A percentile compares a stretch with the other conserved stretches of the same genome.
These are phyloP conservation scores for Malurus alboscapulatus DNA, from an alignment of 2,113 vertebrate genomes.

Conservation along the genomic window DNA sequence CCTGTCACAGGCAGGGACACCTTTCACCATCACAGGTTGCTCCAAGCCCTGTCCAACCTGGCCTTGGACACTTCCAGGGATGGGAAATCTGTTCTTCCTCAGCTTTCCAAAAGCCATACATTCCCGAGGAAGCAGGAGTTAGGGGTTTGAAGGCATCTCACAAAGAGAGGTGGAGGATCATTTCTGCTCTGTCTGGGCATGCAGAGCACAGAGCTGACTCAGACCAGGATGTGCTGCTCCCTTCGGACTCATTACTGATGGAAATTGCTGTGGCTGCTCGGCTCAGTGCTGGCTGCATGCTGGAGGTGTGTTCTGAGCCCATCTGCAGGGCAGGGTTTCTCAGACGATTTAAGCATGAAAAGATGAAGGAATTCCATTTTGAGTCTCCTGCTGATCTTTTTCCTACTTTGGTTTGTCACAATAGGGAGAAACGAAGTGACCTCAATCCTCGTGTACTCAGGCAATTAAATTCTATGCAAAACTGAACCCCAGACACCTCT, in stretches of 20 bases:
- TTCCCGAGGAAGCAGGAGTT: not conserved
- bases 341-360: not conserved
- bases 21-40: not conserved
- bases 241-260: not conserved
- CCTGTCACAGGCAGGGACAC: not conserved
- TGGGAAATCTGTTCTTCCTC: not conserved
- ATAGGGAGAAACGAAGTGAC: not conserved
- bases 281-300: not conserved
- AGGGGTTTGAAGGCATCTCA: rapidly evolving
- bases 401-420: not conserved
- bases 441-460: not conserved
- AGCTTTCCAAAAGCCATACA: not conserved
- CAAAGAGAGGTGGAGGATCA: not conserved
- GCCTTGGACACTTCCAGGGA: not conserved
- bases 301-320: not conserved
- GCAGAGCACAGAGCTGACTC: not conserved
- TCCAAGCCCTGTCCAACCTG: not conserved
- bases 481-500: not conserved
- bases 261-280: not conserved
- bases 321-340: not conserved
- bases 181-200: not conserved
- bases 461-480: not conserved
- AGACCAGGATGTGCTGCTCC: not conserved
- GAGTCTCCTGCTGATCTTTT: not conserved
- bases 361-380: not conserved